These are phyloP conservation scores for Lophochroa leadbeateri DNA, from an alignment of 2,113 vertebrate species.

Conservation along the genomic window DNA sequence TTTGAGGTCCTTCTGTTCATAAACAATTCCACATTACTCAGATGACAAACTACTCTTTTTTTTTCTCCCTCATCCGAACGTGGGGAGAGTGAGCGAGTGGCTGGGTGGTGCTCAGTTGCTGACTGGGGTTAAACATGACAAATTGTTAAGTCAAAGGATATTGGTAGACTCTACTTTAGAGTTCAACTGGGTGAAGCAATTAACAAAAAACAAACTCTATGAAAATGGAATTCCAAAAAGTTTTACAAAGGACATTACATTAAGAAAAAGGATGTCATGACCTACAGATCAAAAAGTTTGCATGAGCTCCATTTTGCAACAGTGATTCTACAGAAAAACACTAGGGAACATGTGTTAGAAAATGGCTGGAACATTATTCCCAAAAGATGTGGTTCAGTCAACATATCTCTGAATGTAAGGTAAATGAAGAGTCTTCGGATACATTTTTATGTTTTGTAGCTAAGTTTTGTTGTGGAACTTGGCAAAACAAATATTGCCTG, in stretches of 20 bases:
- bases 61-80: not conserved
- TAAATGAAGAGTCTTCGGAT: not conserved
- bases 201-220: not conserved
- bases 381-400: not conserved
- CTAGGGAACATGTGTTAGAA: not conserved
- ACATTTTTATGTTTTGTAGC: not conserved
- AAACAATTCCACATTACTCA: not conserved
- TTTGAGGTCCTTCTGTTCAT: not conserved
- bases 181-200: not conserved
- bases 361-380: not conserved
- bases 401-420: not conserved
- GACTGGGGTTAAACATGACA: not conserved
- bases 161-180: not conserved
- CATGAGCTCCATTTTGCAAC: not conserved
- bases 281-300: not conserved
- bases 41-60: not conserved
- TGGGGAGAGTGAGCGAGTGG: not conserved
- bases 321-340: not conserved
- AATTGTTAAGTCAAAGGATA: not conserved
- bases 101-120: not conserved
- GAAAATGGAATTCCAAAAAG: not conserved
- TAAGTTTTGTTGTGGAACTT: not conserved
- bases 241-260: not conserved
- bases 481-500: not conserved
- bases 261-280: not conserved